Base-by-base conservation (phyloP, 1,140 invertebrate genomes). In the Grapholita molesta region DNA sequence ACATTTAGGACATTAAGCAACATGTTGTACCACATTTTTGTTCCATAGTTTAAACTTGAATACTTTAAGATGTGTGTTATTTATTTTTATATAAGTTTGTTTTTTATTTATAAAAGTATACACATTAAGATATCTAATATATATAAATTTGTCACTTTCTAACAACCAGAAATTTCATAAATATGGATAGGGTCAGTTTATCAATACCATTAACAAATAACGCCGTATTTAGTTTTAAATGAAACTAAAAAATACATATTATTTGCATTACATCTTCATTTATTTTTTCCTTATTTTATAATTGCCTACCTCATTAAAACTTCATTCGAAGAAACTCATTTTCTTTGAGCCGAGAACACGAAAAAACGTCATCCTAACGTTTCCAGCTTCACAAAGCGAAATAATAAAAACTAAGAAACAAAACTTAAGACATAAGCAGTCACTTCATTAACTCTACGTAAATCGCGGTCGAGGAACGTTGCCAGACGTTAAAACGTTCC, bases 401-500 rank as follows among this genome's bases (percentile, higher is more conserved):
- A 48, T 48, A 15, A 21, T 48, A 48, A 48, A 48, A 48, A 48
- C 42, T 48, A 48, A 48, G 42, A 21, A 48, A 48, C 42, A 48
- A 61, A 66, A 42, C 38, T 66, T 12, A 38, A 66, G 38, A 66
- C 32, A 25, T 66, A 66, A 35, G 55, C 55, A 35, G 30, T 64
- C 55, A 69, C 67, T 42, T 69, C 57, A 61, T 64, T 38, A 64
- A 64, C 66, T 52, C 48, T 38, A 30, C 57, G 55, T 33, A 69
- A 52, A 69, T 69, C 38, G 33, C 32, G 32, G 18, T 30, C 21
- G 52, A 8, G 35, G 35, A n/a, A 38, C 42, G 42, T 48, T 21
- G n/a, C 6, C 15, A 64, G 23, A 35, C 23, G 53, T 55, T 15
- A 64, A 66, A 65, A 67, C 52, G 35, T 67, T 66, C 32, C 35